Evolutionary conservation across 2,797 vertebrate genomes (phyloP).

Genomic region (Arnoldichthys spilopterus): DNA sequence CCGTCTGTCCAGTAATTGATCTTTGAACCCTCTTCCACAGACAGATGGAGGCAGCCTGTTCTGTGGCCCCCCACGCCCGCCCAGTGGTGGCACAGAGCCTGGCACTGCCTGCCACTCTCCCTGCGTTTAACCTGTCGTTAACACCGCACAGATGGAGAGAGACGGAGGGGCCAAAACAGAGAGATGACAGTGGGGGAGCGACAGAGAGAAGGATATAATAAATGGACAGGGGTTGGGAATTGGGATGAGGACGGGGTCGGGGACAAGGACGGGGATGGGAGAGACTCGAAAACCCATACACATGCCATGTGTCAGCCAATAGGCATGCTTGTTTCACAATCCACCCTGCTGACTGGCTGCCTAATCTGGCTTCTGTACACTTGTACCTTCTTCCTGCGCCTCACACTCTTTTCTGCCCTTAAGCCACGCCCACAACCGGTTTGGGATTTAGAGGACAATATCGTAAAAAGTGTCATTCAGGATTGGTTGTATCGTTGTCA

Average conservation of each 20-base stretch:
- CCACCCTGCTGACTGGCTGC: not conserved
- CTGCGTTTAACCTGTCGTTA: slow-evolving; percentile 27
- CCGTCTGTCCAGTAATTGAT: slow-evolving; percentile 5
- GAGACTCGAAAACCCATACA: not conserved
- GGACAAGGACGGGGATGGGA: not conserved
- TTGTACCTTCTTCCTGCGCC: no score
- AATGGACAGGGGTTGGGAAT: not conserved
- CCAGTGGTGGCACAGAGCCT: slow-evolving; percentile 7
- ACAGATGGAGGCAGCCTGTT: slow-evolving; percentile 51
- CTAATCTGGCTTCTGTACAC: no score
- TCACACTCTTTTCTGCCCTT: no score
- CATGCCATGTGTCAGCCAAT: no score
- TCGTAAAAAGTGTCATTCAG: no score
- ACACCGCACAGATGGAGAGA: slow-evolving; percentile 29
- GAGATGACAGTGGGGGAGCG: not conserved
- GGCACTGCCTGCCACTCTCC: slow-evolving; percentile 1
- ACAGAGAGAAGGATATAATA: not conserved
- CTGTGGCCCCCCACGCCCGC: slow-evolving; percentile 13
- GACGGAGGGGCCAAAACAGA: not conserved
- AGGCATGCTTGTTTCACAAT: no score
- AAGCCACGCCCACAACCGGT: no score
- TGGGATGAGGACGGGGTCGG: no score
- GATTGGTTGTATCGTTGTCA: no score
- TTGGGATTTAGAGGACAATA: no score
- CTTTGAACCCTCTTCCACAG: slow-evolving; percentile 36